Evolutionary conservation across 2,797 vertebrate species (phyloP).

Genomic region (Sternotherus odoratus): DNA sequence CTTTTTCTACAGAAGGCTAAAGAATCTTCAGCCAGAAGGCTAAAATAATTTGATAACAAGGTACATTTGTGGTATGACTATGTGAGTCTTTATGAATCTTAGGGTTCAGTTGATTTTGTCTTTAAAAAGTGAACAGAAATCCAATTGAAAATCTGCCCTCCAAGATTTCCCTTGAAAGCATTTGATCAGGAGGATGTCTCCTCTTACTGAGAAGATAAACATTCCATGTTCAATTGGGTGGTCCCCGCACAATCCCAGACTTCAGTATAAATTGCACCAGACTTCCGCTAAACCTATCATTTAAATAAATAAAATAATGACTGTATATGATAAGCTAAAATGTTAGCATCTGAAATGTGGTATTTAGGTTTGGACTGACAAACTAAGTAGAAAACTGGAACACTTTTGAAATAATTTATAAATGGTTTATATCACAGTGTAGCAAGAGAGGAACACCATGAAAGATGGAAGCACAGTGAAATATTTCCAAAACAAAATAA

Average conservation of each 20-base stretch:
- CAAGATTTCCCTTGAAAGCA: neutral
- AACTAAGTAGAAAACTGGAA: neutral
- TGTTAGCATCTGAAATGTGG: neutral
- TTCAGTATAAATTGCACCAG: neutral
- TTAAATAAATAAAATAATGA: neutral
- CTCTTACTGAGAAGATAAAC: neutral
- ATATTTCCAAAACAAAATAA: neutral
- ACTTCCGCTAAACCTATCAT: neutral
- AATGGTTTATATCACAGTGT: neutral
- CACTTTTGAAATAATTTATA: neutral
- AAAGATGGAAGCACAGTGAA: neutral
- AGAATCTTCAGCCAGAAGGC: neutral
- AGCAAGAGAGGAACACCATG: neutral
- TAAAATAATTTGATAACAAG: neutral
- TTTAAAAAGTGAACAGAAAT: neutral
- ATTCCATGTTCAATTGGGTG: neutral
- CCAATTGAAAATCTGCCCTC: neutral
- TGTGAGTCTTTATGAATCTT: neutral
- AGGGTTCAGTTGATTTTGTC: conserved; percentile 13
- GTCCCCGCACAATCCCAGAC: neutral
- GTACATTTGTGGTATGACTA: neutral
- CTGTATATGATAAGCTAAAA: neutral
- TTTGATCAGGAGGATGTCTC: neutral
- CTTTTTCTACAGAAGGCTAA: neutral
- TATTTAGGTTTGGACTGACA: neutral